Conservation (phyloP, 2,113 vertebrate genomes). For the Sapayoa aenigma region DNA sequence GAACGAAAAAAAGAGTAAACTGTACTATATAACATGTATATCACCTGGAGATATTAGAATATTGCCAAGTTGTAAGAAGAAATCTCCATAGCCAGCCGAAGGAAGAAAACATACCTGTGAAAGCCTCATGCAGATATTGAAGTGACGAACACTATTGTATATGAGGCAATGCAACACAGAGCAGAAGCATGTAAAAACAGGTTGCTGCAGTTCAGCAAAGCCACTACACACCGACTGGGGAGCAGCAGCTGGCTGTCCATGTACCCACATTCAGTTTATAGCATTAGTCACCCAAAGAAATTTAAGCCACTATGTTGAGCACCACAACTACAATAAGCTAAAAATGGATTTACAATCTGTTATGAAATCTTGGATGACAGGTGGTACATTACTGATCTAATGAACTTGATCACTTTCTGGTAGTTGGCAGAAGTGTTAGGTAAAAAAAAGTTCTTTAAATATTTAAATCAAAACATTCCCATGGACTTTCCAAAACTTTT, state of each 20-base stretch:
- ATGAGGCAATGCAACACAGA: neutral
- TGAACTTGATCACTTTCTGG: neutral
- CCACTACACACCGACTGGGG: neutral
- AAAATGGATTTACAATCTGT: neutral
- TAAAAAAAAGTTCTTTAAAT: neutral
- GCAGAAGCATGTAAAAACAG: neutral
- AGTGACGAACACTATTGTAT: neutral
- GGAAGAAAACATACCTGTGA: neutral
- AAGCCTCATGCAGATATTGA: neutral
- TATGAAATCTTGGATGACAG: neutral
- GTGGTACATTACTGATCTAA: neutral
- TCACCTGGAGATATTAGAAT: neutral
- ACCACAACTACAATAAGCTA: neutral
- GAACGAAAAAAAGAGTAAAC: neutral
- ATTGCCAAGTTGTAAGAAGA: neutral
- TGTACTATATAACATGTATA: neutral
- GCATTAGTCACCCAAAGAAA: neutral
- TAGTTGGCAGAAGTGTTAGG: neutral
- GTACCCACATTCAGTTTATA: neutral
- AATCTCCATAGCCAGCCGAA: neutral
- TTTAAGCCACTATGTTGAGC: neutral
- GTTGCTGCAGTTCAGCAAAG: neutral
- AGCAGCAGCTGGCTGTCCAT: neutral
- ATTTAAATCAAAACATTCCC: neutral
- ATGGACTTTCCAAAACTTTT: neutral